Conservation (phyloP, 2,888 invertebrate species). For the Priocnemis perturbator region DNA sequence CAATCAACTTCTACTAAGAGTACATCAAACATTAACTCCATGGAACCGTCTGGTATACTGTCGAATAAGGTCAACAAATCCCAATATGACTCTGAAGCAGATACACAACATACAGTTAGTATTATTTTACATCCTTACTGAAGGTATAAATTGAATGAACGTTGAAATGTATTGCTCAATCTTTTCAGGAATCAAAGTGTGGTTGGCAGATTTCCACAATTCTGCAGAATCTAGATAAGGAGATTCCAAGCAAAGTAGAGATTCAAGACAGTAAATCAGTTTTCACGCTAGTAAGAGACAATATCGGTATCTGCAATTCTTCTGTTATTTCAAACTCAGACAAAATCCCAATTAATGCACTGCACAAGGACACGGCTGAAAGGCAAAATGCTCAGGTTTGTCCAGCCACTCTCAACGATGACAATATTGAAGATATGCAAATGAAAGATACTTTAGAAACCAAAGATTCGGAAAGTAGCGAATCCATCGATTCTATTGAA, state of each 20-base stretch:
- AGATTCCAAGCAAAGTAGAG: background rate
- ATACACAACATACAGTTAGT: slow-evolving; percentile 14
- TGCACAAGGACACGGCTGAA: slow-evolving; percentile 16
- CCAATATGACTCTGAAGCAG: background rate
- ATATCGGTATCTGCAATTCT: slow-evolving; percentile 24
- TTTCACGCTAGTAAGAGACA: background rate
- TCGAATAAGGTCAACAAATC: slow-evolving; percentile 17
- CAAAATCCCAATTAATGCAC: slow-evolving; percentile 25
- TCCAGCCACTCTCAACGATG: too few relatives aligned
- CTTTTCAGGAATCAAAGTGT: background rate
- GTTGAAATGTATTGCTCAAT: background rate
- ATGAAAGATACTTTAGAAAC: too few relatives aligned
- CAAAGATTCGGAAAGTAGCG: slow-evolving; percentile 58
- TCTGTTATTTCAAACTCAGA: slow-evolving; percentile 31
- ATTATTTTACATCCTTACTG: background rate
- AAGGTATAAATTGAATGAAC: too few relatives aligned
- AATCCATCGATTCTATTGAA: slow-evolving; percentile 69
- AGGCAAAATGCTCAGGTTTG: too few relatives aligned
- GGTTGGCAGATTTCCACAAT: background rate
- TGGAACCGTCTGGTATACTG: background rate
- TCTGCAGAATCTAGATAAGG: background rate
- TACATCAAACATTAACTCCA: too few relatives aligned
- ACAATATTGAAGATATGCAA: too few relatives aligned
- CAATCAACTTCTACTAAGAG: slow-evolving; percentile 14
- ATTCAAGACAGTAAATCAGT: background rate